Percentiles rank a stretch among this genome's conserved stretches.
Evolutionary conservation across 2,888 invertebrate species (phyloP).

Genomic region (Apamea epomidion): DNA sequence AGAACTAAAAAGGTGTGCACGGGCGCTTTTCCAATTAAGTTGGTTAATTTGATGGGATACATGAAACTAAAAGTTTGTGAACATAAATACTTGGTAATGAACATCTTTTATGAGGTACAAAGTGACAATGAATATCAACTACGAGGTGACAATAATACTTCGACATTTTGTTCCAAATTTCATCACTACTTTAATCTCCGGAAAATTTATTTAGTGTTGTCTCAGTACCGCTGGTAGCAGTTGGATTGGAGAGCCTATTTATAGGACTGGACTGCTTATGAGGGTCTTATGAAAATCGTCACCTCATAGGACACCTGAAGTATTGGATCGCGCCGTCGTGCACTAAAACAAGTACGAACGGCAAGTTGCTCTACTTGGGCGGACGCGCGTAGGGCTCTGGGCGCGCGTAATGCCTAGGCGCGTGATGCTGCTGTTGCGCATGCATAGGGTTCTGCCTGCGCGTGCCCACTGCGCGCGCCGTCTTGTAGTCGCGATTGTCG

Average conservation of each 20-base stretch:
- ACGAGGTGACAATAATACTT: slow-evolving; percentile 28
- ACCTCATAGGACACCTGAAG: not conserved
- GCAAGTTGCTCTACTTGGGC: slow-evolving; percentile 78
- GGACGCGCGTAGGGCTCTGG: slow-evolving; percentile 84
- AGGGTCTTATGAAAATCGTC: not conserved
- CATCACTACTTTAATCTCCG: not conserved
- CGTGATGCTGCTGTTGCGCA: slow-evolving; percentile 79
- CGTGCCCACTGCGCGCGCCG: slow-evolving; percentile 84
- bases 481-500: slow-evolving; percentile 81
- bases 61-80: slow-evolving; percentile 15
- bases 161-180: not conserved
- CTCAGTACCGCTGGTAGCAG: not conserved
- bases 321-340: slow-evolving; percentile 51
- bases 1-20: slow-evolving; percentile 65
- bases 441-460: slow-evolving; percentile 76
- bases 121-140: slow-evolving; percentile 18
- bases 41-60: slow-evolving; percentile 39
- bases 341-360: slow-evolving; percentile 66
- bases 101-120: not conserved
- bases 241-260: not conserved
- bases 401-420: slow-evolving; percentile 72
- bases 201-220: not conserved
- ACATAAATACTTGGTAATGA: not conserved
- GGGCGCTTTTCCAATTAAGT: slow-evolving; percentile 54
- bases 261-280: not conserved